phyloP scores from a whole-genome alignment of 2,888 invertebrate genomes.

The Acanthopleura granulata region DNA sequence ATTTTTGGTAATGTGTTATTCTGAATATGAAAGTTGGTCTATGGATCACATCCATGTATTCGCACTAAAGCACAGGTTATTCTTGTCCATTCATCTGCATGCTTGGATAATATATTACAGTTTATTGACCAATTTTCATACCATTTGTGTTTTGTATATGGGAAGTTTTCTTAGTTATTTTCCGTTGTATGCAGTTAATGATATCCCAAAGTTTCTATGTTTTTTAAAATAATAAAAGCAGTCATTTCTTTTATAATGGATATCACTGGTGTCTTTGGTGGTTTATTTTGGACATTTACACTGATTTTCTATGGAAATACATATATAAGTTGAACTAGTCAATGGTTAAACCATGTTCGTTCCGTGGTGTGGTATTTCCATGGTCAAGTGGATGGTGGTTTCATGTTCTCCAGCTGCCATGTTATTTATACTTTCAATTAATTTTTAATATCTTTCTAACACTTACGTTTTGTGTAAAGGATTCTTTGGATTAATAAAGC shows the following conservation, averaged over 20 bases:
- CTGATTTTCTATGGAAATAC: constrained; percentile 7
- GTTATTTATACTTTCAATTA: constrained; percentile 32
- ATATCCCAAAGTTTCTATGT: constrained; percentile 55
- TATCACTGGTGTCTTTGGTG: constrained; percentile 40
- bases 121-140: constrained; percentile 48
- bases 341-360: constrained; percentile 2
- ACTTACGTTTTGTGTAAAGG: constrained; percentile 40
- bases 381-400: constrained; percentile 27
- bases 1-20: constrained; percentile 8
- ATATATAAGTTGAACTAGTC: constrained; percentile 1
- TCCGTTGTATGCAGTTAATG: constrained; percentile 47
- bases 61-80: constrained; percentile 1
- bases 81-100: constrained; percentile 7
- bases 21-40: constrained; percentile 1
- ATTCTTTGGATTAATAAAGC: constrained; percentile 40
- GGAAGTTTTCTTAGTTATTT: constrained; percentile 55
- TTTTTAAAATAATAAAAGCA: constrained; percentile 46
- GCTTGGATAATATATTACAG: neutral
- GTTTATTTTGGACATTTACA: constrained; percentile 29
- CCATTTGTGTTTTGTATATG: constrained; percentile 55
- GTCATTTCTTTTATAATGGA: constrained; percentile 42
- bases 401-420: constrained; percentile 33
- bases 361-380: constrained; percentile 13
- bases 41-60: neutral
- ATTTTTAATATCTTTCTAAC: constrained; percentile 40